Evolutionary conservation across 1,140 invertebrate species (phyloP).

Genomic region (Macrosteles quadrilineatus): DNA sequence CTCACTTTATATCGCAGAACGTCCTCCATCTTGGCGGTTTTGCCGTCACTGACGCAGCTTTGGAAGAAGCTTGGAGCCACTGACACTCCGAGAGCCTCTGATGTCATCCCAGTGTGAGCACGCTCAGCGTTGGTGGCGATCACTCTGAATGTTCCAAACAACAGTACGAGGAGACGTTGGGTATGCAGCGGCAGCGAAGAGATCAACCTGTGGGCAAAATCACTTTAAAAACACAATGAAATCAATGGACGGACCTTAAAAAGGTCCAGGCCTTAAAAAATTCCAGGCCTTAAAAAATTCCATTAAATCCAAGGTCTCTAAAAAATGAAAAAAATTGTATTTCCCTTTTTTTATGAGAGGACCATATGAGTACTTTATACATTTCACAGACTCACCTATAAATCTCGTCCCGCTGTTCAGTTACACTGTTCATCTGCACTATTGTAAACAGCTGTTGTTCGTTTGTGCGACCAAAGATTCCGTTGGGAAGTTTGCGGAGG

Average conservation of each 20-base stretch:
- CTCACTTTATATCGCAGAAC: constrained; percentile 89
- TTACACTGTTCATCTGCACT: constrained; percentile 73
- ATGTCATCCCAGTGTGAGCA: constrained; percentile 91
- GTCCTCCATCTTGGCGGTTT: constrained; percentile 93
- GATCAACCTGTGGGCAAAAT: constrained; percentile 72
- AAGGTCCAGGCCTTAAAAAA: no score
- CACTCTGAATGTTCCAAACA: constrained; percentile 96
- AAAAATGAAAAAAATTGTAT: no score
- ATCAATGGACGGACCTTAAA: no score
- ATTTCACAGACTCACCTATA: constrained; percentile 79
- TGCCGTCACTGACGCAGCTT: constrained; percentile 90
- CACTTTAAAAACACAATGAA: no score
- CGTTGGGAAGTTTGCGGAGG: constrained; percentile 94
- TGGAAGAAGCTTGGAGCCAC: constrained; percentile 99
- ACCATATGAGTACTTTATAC: no score
- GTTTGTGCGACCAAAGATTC: constrained; percentile 88
- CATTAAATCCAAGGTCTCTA: no score
- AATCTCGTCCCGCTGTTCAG: constrained; percentile 88
- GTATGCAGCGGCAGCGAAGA: constrained; percentile 84
- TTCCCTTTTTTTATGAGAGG: no score
- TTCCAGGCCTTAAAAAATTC: no score
- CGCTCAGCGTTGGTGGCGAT: constrained; percentile 92
- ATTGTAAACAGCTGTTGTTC: constrained; percentile 90
- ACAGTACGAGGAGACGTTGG: constrained; percentile 88
- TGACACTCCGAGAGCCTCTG: constrained; percentile 91